These are phyloP conservation scores for Hephaestus fuliginosus DNA, from an alignment of 2,797 vertebrate genomes.

Conservation along the genomic window DNA sequence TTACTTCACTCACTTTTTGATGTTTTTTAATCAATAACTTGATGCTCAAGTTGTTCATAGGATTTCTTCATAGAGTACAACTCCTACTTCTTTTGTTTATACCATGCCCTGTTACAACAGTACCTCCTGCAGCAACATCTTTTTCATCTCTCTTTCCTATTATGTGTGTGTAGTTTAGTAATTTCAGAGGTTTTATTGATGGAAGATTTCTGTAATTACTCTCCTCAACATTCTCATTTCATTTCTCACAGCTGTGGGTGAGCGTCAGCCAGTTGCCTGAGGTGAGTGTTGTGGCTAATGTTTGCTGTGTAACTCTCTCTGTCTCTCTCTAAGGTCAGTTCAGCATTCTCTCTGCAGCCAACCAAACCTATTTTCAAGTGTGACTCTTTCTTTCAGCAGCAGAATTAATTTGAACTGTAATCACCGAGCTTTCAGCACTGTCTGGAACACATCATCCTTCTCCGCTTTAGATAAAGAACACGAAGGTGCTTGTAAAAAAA, in stretches of 20 bases:
- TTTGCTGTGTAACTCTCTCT: neutral
- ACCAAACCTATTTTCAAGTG: constrained; percentile 20
- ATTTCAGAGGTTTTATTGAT: neutral
- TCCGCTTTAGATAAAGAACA: constrained; percentile 15
- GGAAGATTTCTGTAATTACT: neutral
- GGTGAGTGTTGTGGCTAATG: neutral
- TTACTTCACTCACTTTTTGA: no score
- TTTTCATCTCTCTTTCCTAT: neutral
- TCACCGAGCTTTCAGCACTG: constrained; percentile 27
- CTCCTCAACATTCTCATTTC: neutral
- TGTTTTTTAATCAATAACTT: neutral
- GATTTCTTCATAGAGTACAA: neutral
- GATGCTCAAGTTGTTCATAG: neutral
- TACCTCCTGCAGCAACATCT: neutral
- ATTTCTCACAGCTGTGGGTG: neutral
- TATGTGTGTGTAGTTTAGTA: neutral
- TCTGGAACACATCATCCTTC: constrained; percentile 14
- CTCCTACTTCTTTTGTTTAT: neutral
- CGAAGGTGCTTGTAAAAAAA: constrained; percentile 16
- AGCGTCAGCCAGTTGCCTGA: neutral
- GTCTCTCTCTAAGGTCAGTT: constrained; percentile 19
- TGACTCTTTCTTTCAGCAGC: constrained; percentile 17
- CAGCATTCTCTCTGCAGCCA: constrained; percentile 14
- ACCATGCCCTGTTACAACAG: neutral
- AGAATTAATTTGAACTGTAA: constrained; percentile 38